Conservation (phyloP, 2,888 invertebrate species). For the Rosalia funebris region DNA sequence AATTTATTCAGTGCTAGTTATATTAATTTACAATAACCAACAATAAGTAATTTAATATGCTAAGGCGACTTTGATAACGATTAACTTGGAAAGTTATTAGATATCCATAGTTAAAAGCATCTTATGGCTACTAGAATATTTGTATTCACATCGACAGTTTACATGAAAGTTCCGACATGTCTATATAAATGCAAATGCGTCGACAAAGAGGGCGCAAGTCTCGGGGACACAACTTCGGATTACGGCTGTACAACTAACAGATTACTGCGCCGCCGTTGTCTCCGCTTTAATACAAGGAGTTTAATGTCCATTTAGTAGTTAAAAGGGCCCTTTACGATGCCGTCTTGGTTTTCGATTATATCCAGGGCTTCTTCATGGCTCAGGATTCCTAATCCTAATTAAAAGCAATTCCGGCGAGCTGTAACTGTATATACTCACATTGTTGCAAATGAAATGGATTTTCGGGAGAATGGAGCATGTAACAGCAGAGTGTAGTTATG, state of each 20-base stretch:
- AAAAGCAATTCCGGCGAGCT: constrained; percentile 4
- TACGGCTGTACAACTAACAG: background rate
- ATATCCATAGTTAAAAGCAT: no score
- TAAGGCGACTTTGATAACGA: no score
- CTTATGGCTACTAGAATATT: no score
- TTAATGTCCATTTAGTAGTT: constrained; percentile 26
- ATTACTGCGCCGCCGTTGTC: background rate
- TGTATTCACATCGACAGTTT: background rate
- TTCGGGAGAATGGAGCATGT: no score
- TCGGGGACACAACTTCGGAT: background rate
- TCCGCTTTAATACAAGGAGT: constrained; percentile 6
- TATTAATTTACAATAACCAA: no score
- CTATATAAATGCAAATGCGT: background rate
- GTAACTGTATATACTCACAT: constrained; percentile 13
- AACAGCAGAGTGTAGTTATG: no score
- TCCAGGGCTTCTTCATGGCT: background rate
- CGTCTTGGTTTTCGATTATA: constrained; percentile 22
- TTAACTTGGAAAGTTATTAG: no score
- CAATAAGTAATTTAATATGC: no score
- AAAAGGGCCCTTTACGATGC: constrained; percentile 30
- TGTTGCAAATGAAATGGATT: constrained; percentile 3
- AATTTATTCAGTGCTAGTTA: no score
- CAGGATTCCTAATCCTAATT: constrained; percentile 18
- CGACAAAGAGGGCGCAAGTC: background rate
- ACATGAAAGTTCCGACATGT: background rate